A percentile compares a stretch with the other conserved stretches of the same genome.
Evolutionary conservation across 2,888 invertebrate genomes (phyloP).

Genomic region (Tachystola acroxantha): DNA sequence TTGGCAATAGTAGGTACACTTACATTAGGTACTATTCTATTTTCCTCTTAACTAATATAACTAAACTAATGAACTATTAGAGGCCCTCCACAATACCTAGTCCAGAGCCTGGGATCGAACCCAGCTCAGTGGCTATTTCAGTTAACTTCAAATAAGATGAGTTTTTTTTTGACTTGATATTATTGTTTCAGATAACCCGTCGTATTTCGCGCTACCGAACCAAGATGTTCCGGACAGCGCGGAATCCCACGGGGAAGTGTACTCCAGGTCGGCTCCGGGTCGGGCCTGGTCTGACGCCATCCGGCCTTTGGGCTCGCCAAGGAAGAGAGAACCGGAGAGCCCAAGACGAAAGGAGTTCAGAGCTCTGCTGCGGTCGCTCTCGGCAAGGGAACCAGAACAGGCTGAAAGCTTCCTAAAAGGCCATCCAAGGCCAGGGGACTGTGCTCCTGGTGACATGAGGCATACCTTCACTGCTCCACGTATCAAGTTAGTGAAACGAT

Average conservation of each 20-base stretch:
- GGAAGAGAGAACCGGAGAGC: conserved; percentile 60
- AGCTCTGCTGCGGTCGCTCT: conserved; percentile 80
- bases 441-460: conserved; percentile 76
- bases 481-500: conserved; percentile 57
- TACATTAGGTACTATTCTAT: too few relatives aligned
- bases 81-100: too few relatives aligned
- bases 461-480: conserved; percentile 66
- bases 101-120: too few relatives aligned
- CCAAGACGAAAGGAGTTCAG: conserved; percentile 75
- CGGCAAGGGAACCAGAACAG: conserved; percentile 80
- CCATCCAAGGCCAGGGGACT: conserved; percentile 83
- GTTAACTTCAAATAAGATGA: too few relatives aligned
- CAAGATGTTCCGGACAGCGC: conserved; percentile 59
- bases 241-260: conserved; percentile 60
- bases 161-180: too few relatives aligned
- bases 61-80: too few relatives aligned
- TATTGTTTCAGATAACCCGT: conserved; percentile 84
- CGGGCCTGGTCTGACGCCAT: conserved; percentile 73
- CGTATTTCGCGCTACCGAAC: conserved; percentile 84
- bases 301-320: conserved; percentile 55
- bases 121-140: too few relatives aligned
- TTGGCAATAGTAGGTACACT: too few relatives aligned
- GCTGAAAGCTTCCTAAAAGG: conserved; percentile 82
- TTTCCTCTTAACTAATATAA: too few relatives aligned
- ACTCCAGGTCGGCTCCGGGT: conserved; percentile 83